Base-by-base conservation (phyloP, 2,888 invertebrate species). In the Rugalucina vietnamica region DNA sequence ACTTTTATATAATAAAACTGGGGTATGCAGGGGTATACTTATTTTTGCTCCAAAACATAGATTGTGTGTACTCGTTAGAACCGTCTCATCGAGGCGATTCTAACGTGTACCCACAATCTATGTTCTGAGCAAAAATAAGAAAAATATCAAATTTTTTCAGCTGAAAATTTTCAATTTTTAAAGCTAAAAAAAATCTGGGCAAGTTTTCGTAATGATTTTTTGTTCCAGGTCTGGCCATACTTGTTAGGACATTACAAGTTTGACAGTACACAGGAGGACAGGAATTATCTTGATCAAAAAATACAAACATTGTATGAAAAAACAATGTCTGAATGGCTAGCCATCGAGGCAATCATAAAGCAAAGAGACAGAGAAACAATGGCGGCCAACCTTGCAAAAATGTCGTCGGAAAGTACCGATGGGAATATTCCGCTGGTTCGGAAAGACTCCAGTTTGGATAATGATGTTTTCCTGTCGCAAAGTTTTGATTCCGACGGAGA, bases 301-400 rank as follows among this genome's bases (percentile, higher is more conserved):
- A 88, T 97, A 60, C 96, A 97, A 82, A 97, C 97, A 65, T 96
- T 97, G 83, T 98, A 98, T 91, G 98, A 98, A 95, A 97, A 97
- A 8, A 97, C 97, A 0, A 98, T 98, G 97, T 98, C 98, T 0
- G 98, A 98, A 94, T 99, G 99, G 99, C 95, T 98, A 83, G 98
- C 98, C 0, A 98, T 98, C 0, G 99, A 99, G 93, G 98, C 98
- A 0, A 98, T 98, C 86, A 98, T 98, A 0, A 88, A 93, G 60
- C 95, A 95, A 85, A 86, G 94, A 73, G 95, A 95, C 81, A 94
- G 94, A 84, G 95, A 95, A 87, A 97, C 97, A 65, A 97, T 97
- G 84, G 98, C 98, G 0, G 97, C 97, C 14, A 98, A 98, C 57
- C 96, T 98, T 75, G 98, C 98, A 8, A 97, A 98, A 92, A 95